Conservation (phyloP, 2,888 invertebrate species). For the Tetranychus piercei region DNA sequence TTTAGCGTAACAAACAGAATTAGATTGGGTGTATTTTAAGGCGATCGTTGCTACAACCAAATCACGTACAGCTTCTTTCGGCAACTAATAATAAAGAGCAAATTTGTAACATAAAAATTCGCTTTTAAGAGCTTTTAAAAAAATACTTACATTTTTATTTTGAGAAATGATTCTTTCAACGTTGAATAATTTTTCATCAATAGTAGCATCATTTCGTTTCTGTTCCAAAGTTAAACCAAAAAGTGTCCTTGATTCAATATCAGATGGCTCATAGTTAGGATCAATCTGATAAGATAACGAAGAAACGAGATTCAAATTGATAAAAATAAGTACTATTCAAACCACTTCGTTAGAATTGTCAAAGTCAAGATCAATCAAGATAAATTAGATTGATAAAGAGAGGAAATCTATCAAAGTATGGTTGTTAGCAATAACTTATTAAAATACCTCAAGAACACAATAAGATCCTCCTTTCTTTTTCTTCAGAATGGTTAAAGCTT, state of each 20-base stretch:
- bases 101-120: background rate
- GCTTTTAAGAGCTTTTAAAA: background rate
- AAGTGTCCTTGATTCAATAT: slow-evolving; percentile 59
- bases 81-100: slow-evolving; percentile 37
- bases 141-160: slow-evolving; percentile 39
- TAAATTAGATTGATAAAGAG: background rate
- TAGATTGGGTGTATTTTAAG: slow-evolving; percentile 92
- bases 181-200: slow-evolving; percentile 53
- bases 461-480: slow-evolving; percentile 89
- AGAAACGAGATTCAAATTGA: background rate
- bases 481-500: slow-evolving; percentile 63
- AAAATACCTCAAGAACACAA: slow-evolving; percentile 51
- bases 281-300: slow-evolving; percentile 49
- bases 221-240: slow-evolving; percentile 72
- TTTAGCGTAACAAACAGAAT: slow-evolving; percentile 88
- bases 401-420: background rate
- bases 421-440: background rate
- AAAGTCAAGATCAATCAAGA: background rate
- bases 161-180: slow-evolving; percentile 51
- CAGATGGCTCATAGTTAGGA: slow-evolving; percentile 56
- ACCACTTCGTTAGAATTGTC: background rate
- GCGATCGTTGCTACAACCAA: slow-evolving; percentile 87
- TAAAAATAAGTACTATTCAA: slow-evolving; percentile 6
- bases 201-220: slow-evolving; percentile 66
- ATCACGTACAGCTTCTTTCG: slow-evolving; percentile 61